These are phyloP conservation scores for Thunnus thynnus DNA, from an alignment of 2,113 vertebrate species.

Conservation along the genomic window DNA sequence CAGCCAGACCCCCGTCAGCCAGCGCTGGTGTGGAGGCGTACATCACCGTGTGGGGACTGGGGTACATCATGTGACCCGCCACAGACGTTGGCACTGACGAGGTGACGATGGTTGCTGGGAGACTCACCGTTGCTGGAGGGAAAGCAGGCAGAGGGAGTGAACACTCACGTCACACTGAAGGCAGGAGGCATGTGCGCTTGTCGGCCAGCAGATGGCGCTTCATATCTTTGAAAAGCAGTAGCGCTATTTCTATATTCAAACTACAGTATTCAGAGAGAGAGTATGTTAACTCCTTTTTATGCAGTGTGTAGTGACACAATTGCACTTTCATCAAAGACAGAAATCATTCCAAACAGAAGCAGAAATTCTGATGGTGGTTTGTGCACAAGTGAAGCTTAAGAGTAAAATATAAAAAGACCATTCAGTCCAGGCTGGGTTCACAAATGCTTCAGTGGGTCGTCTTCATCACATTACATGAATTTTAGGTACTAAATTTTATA, in stretches of 20 bases:
- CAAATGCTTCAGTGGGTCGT: neutral
- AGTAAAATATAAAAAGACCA: too few relatives aligned
- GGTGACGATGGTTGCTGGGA: slow-evolving; percentile 98
- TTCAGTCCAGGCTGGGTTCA: too few relatives aligned
- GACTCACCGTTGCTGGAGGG: slow-evolving; percentile 87
- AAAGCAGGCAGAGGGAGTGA: neutral
- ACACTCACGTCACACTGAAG: slow-evolving; percentile 3
- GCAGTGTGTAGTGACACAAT: neutral
- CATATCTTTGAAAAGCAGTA: neutral
- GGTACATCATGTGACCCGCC: slow-evolving; percentile 99
- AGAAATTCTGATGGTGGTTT: neutral
- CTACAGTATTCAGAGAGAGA: too few relatives aligned
- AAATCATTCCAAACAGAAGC: neutral
- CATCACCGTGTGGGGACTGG: slow-evolving; percentile 96
- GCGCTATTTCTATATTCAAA: neutral
- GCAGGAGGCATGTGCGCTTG: neutral
- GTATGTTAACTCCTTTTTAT: neutral
- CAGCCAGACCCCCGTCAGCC: slow-evolving; percentile 92
- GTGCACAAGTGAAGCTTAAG: neutral
- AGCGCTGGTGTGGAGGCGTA: slow-evolving; percentile 94
- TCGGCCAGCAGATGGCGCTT: slow-evolving; percentile 68
- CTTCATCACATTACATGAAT: neutral
- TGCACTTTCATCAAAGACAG: neutral
- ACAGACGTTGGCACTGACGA: slow-evolving; percentile 95
- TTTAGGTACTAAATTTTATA: too few relatives aligned